Conservation (phyloP, 2,113 vertebrate genomes). For the Galbula dea region DNA sequence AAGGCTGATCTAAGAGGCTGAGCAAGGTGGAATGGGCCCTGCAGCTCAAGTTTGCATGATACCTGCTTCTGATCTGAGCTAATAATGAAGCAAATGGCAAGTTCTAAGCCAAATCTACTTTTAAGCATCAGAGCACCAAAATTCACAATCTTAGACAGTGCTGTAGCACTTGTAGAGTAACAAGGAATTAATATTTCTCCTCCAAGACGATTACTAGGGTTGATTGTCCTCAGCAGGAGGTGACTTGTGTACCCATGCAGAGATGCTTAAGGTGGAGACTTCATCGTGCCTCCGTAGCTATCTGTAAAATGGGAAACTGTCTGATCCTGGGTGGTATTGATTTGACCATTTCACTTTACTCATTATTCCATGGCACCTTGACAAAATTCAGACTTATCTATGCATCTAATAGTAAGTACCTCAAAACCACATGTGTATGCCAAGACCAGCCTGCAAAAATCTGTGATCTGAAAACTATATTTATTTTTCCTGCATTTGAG, state of each 20-base stretch:
- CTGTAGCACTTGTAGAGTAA: not conserved
- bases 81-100: not conserved
- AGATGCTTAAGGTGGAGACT: not conserved
- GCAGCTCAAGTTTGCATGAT: not conserved
- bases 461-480: not conserved
- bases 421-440: not conserved
- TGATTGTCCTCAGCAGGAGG: not conserved
- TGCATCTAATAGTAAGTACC: not conserved
- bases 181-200: not conserved
- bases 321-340: conserved; percentile 12
- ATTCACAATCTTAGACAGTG: not conserved
- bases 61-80: not conserved
- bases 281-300: rapidly evolving
- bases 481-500: not conserved
- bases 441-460: not conserved
- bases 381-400: not conserved
- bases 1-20: not conserved
- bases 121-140: not conserved
- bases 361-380: not conserved
- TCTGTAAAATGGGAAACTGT: not conserved
- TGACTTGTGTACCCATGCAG: not conserved
- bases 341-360: not conserved
- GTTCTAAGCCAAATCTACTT: not conserved
- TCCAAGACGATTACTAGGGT: not conserved
- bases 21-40: not conserved